These are phyloP conservation scores for Oenanthe oenanthe DNA, from an alignment of 2,113 vertebrate species.

Conservation along the genomic window DNA sequence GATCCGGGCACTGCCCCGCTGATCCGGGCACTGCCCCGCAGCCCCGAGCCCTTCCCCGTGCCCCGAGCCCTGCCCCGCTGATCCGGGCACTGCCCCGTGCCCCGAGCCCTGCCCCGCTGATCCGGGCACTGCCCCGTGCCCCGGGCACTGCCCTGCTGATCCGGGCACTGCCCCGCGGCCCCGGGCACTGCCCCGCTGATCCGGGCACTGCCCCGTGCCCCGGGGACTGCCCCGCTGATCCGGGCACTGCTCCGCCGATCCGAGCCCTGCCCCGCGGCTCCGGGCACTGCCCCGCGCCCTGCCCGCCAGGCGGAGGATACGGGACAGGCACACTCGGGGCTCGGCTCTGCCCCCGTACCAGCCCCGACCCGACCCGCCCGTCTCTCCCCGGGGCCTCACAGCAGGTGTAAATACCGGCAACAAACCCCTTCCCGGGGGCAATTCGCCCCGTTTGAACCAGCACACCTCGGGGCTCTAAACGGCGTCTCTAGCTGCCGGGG, in stretches of 20 bases:
- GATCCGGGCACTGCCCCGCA: no score
- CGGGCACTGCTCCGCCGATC: no score
- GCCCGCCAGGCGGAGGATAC: rapidly evolving
- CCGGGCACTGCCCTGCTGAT: background rate
- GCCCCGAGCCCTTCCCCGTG: no score
- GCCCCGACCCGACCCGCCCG: no score
- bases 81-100: no score
- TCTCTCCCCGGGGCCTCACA: background rate
- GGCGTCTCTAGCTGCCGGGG: background rate
- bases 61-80: no score
- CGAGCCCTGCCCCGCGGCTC: background rate
- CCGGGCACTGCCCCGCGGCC: no score
- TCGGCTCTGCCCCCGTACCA: background rate
- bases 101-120: background rate
- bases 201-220: no score
- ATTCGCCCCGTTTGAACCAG: background rate
- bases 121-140: background rate
- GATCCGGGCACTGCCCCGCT: background rate
- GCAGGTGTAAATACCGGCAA: background rate
- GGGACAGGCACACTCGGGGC: background rate
- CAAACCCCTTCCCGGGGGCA: background rate
- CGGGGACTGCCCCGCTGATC: background rate
- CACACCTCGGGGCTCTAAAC: background rate
- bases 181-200: background rate
- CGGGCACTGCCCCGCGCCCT: no score